Conservation (phyloP, 2,113 vertebrate species). For the Corythornis vintsioides region DNA sequence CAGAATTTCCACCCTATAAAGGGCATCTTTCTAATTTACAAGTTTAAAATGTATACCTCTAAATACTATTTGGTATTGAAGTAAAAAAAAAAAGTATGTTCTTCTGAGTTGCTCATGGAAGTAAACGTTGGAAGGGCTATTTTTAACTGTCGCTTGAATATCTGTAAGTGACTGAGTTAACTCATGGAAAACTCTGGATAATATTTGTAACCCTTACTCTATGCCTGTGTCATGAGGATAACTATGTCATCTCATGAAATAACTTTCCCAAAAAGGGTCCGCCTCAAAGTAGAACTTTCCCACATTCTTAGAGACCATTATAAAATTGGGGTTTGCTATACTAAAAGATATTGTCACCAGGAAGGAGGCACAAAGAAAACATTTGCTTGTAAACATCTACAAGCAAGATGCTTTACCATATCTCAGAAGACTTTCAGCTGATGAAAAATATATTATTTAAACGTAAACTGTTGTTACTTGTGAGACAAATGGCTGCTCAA, state of each 20-base stretch:
- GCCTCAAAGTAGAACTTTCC: background rate
- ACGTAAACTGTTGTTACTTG: background rate
- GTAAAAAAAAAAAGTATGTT: background rate
- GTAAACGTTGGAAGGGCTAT: background rate
- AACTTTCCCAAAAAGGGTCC: background rate
- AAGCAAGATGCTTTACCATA: background rate
- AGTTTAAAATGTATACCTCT: background rate
- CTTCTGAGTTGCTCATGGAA: background rate
- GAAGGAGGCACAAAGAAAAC: background rate
- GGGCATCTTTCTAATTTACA: conserved; percentile 48
- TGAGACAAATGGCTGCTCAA: background rate
- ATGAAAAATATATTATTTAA: background rate
- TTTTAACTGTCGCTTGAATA: background rate
- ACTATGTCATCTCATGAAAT: background rate
- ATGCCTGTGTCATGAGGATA: background rate
- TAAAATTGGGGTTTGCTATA: background rate
- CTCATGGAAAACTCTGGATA: background rate
- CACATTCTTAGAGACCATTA: background rate
- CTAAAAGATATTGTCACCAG: background rate
- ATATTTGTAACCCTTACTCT: background rate
- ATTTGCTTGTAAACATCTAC: background rate
- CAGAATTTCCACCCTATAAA: conserved; percentile 30
- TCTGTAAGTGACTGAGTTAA: background rate
- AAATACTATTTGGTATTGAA: conserved; percentile 46
- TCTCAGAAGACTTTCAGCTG: background rate